Base-by-base conservation (phyloP, 2,888 invertebrate species). In the Petrolisthes cinctipes region DNA sequence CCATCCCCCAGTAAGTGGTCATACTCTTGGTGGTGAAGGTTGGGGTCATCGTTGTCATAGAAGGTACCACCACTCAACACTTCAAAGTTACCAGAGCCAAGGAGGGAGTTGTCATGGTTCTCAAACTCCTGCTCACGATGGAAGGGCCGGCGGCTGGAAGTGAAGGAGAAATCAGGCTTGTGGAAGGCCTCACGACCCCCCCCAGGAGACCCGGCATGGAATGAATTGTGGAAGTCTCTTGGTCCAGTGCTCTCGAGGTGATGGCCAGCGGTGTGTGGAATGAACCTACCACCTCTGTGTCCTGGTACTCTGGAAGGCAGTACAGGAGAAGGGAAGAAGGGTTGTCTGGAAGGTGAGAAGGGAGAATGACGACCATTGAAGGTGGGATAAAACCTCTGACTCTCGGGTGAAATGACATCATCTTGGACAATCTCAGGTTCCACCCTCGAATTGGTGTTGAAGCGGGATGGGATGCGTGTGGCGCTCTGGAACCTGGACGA, bases 51-150 rank as follows among this genome's bases (percentile, higher is more conserved):
- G 14, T 85, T 81, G 81, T 91, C 91, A 57, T 88, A 89, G 82
- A 91, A 91, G 11, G 91, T 91, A 5, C 91, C 91, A 9, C 91
- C 91, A 17, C 86, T 86, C 20, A 91, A 73, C 68, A 91, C 88
- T 68, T 91, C 91, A 82, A 91, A 91, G 83, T 91, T 91, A 9
- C 91, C 91, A 3, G 91, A 91, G 5, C 91, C 91, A 17, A 91
- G 89, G 20, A 89, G 66, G 79, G 90, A 88, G 80, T 90, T 90
- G 17, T 89, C 89, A 4, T 88, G 57, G 5, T 73, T 53, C 17
- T 56, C 81, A 23, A 57, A 57, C 68, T 88, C 87, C 14, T 88
- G 81, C n/a, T 88, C 87, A 1, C 83, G 83, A 11, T 88, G 85
- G 76, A 78, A 61, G 14, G 88, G 88, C 4, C 80, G 68, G 11